Conservation (phyloP, 2,888 invertebrate genomes). For the Epirrhoe tristata region DNA sequence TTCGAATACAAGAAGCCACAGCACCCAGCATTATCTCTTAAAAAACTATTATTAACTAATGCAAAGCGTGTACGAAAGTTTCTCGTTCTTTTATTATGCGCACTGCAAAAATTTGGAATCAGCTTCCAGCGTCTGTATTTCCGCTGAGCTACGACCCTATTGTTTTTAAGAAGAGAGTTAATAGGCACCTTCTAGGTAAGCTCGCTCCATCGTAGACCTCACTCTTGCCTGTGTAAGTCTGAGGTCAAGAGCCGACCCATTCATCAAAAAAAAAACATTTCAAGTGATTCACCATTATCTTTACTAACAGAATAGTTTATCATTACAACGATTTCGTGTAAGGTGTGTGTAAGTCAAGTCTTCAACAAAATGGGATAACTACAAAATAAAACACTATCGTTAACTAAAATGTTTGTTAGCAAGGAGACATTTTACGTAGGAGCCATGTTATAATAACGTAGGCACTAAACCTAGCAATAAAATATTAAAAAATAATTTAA, state of each 20-base stretch:
- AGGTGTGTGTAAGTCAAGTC: background rate
- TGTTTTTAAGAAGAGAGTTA: too few relatives aligned
- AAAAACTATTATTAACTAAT: background rate
- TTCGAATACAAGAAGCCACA: background rate
- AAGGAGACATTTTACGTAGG: background rate
- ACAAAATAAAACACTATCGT: background rate
- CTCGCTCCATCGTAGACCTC: too few relatives aligned
- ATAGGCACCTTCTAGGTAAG: too few relatives aligned
- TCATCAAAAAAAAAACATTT: too few relatives aligned
- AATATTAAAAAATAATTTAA: slow-evolving; percentile 64
- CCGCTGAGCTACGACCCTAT: too few relatives aligned
- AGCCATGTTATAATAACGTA: slow-evolving; percentile 11
- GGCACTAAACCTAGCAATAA: slow-evolving; percentile 42
- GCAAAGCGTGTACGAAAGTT: background rate
- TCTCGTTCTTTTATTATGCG: too few relatives aligned
- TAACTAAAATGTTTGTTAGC: background rate
- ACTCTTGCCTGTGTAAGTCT: too few relatives aligned
- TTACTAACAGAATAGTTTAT: background rate
- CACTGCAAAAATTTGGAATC: too few relatives aligned
- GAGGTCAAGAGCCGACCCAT: too few relatives aligned
- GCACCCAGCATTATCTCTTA: background rate
- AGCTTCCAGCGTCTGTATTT: too few relatives aligned
- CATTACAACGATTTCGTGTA: too few relatives aligned
- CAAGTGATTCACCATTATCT: background rate
- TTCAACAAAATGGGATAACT: background rate